Conservation (phyloP, 2,113 vertebrate genomes). For the Coptodon bakossiorum region DNA sequence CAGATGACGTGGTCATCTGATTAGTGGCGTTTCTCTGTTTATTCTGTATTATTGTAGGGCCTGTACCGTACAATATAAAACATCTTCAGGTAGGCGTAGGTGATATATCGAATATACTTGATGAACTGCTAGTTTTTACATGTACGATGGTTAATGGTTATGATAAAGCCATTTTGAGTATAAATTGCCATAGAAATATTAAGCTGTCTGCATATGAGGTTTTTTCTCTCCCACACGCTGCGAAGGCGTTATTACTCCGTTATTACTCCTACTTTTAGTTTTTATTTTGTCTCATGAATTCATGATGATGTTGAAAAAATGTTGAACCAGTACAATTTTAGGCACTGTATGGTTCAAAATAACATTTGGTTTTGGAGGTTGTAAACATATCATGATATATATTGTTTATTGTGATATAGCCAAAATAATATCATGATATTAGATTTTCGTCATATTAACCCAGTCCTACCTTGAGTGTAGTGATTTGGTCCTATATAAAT, state of each 20-base stretch:
- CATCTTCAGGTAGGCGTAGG: not conserved
- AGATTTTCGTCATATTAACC: not conserved
- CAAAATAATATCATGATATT: not conserved
- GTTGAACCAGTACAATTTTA: not conserved
- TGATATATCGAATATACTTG: not conserved
- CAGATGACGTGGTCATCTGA: not conserved
- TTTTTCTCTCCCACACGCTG: accelerated
- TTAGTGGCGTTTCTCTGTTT: not conserved
- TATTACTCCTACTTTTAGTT: not conserved
- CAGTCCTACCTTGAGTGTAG: not conserved
- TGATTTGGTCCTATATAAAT: not conserved
- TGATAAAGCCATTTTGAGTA: not conserved
- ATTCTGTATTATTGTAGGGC: not conserved
- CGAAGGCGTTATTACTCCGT: not conserved
- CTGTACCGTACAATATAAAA: not conserved
- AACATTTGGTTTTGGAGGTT: not conserved
- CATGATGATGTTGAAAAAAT: not conserved
- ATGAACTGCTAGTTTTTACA: not conserved
- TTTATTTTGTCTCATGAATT: not conserved
- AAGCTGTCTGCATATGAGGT: not conserved
- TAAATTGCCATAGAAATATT: not conserved
- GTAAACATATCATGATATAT: not conserved
- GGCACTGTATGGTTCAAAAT: not conserved
- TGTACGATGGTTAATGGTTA: not conserved
- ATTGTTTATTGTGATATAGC: not conserved